Conservation (phyloP, 2,888 invertebrate species). For the Invenusta paracnida region DNA sequence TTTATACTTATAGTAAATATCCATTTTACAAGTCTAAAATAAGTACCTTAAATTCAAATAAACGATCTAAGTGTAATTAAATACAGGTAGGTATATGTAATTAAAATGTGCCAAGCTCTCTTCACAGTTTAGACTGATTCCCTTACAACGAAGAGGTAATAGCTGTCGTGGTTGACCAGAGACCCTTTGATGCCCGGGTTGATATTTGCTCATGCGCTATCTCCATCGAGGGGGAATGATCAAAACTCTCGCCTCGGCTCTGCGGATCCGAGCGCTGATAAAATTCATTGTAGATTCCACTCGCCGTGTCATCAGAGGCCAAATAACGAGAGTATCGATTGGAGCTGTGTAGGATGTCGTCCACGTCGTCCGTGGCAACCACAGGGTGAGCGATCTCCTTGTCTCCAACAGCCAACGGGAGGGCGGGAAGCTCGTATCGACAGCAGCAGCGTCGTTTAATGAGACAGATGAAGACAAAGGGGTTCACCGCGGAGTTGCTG, state of each 20-base stretch:
- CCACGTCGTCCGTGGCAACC: background rate
- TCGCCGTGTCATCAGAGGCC: slow-evolving; percentile 25
- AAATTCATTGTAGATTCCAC: slow-evolving; percentile 29
- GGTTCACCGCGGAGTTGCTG: slow-evolving; percentile 56
- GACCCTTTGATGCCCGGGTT: slow-evolving; percentile 1
- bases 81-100: too few relatives aligned
- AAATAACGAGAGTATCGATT: slow-evolving; percentile 30
- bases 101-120: too few relatives aligned
- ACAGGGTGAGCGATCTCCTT: background rate
- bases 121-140: too few relatives aligned
- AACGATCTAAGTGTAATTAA: too few relatives aligned
- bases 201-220: background rate
- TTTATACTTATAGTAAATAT: too few relatives aligned
- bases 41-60: too few relatives aligned
- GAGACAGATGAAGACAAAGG: slow-evolving; percentile 51
- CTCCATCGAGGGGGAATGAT: background rate
- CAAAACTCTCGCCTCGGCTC: background rate
- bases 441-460: slow-evolving; percentile 35
- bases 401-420: slow-evolving; percentile 34
- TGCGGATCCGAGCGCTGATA: slow-evolving; percentile 14
- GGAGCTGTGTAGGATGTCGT: slow-evolving; percentile 25
- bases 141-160: slow-evolving; percentile 11
- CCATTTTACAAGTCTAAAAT: too few relatives aligned
- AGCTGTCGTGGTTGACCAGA: slow-evolving; percentile 7
- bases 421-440: slow-evolving; percentile 36